Evolutionary conservation across 2,888 invertebrate genomes (phyloP).

Genomic region (Microchrysa polita): DNA sequence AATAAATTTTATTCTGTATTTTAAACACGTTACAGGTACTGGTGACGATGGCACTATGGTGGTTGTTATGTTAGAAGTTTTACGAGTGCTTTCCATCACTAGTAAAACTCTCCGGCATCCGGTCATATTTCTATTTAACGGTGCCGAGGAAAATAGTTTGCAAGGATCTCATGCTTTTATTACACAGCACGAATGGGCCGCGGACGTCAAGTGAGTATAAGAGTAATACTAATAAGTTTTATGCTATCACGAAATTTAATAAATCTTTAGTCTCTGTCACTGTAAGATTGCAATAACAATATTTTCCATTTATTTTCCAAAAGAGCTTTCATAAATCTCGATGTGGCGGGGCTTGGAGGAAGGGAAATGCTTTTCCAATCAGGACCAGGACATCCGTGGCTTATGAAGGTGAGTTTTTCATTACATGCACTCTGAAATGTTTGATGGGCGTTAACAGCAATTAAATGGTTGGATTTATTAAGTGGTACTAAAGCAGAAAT

Average conservation of each 20-base stretch:
- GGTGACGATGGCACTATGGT: constrained; percentile 74
- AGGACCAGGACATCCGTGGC: constrained; percentile 77
- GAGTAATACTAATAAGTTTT: not conserved
- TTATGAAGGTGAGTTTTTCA: constrained; percentile 67
- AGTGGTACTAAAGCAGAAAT: no score
- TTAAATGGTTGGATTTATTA: no score
- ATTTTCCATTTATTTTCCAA: not conserved
- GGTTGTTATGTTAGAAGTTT: constrained; percentile 71
- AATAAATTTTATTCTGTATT: no score
- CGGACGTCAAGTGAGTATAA: constrained; percentile 69
- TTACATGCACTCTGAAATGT: not conserved
- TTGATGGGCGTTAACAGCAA: no score
- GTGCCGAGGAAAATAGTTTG: constrained; percentile 73
- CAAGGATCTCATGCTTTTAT: constrained; percentile 77
- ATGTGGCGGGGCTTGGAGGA: constrained; percentile 93
- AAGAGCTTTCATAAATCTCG: constrained; percentile 86
- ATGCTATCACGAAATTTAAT: not conserved
- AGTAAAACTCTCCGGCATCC: constrained; percentile 65
- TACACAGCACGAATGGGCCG: constrained; percentile 84
- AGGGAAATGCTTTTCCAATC: constrained; percentile 91
- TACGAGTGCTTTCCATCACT: constrained; percentile 64
- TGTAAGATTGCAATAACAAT: not conserved
- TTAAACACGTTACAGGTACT: constrained; percentile 64
- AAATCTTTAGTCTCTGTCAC: not conserved
- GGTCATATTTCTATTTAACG: constrained; percentile 74